A percentile compares a stretch with the other conserved stretches of the same genome.
These are phyloP conservation scores for Cyphomyrmex costatus DNA, from an alignment of 1,140 invertebrate genomes.

Conservation along the genomic window DNA sequence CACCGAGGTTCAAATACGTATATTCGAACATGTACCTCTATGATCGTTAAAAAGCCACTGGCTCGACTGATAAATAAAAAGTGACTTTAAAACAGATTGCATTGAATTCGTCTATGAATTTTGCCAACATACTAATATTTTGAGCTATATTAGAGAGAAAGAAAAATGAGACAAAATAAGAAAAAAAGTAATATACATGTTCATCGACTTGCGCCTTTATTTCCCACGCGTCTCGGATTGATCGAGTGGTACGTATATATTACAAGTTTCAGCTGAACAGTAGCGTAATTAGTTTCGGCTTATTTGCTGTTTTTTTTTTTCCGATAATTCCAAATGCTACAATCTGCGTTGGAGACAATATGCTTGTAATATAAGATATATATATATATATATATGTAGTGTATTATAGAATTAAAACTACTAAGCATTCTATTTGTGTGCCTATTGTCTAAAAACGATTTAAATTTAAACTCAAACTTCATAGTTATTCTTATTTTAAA, in stretches of 20 bases:
- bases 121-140: slow-evolving; percentile 68
- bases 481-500: background rate
- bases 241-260: slow-evolving; percentile 87
- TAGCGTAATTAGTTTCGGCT: slow-evolving; percentile 78
- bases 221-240: slow-evolving; percentile 87
- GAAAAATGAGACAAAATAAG: slow-evolving; percentile 60
- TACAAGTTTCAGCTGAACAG: slow-evolving; percentile 76
- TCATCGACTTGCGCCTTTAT: slow-evolving; percentile 87
- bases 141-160: slow-evolving; percentile 43
- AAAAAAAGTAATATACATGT: slow-evolving; percentile 82
- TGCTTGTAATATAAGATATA: slow-evolving; percentile 20
- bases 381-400: no score
- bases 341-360: slow-evolving; percentile 18
- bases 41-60: slow-evolving; percentile 78
- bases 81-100: slow-evolving; percentile 77
- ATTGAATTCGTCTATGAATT: slow-evolving; percentile 75
- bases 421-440: background rate
- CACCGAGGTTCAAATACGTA: slow-evolving; percentile 79
- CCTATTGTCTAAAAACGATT: slow-evolving; percentile 34
- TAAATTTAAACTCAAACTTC: background rate
- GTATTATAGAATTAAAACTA: slow-evolving; percentile 17
- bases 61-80: slow-evolving; percentile 83
- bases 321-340: slow-evolving; percentile 31
- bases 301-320: slow-evolving; percentile 79
- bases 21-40: slow-evolving; percentile 81